A percentile compares a stretch with the other conserved stretches of the same genome.
These are phyloP conservation scores for Rhyzopertha dominica DNA, from an alignment of 1,140 invertebrate species.

Conservation along the genomic window DNA sequence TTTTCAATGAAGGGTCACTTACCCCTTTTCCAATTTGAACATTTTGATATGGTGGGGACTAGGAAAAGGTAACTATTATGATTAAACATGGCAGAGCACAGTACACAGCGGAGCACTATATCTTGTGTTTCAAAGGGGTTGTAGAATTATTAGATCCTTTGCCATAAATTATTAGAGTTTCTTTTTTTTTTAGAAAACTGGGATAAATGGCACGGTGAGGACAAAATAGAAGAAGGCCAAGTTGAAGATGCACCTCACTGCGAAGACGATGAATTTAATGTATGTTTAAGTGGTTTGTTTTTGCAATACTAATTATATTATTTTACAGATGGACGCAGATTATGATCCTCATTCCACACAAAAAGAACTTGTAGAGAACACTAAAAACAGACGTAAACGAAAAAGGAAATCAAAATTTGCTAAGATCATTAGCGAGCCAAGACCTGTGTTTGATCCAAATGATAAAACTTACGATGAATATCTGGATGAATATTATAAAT, in stretches of 20 bases:
- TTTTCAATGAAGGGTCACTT: no score
- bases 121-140: no score
- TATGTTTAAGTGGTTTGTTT: conserved; percentile 43
- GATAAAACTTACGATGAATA: conserved; percentile 80
- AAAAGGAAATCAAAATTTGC: conserved; percentile 65
- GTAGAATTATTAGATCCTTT: no score
- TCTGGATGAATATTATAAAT: conserved; percentile 88
- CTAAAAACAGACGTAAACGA: conserved; percentile 55
- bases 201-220: conserved; percentile 60
- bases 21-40: no score
- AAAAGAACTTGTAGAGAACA: conserved; percentile 56
- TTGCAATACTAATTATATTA: conserved; percentile 22
- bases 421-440: conserved; percentile 58
- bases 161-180: no score
- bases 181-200: conserved; percentile 58
- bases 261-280: conserved; percentile 78
- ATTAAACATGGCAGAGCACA: no score
- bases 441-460: conserved; percentile 79
- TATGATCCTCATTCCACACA: conserved; percentile 59
- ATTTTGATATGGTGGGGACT: no score
- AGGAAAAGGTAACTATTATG: no score
- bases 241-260: conserved; percentile 53
- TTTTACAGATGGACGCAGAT: conserved; percentile 79
- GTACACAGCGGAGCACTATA: no score
- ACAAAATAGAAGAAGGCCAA: conserved; percentile 37